A percentile compares a stretch with the other conserved stretches of the same genome.
Conservation (phyloP, 2,113 vertebrate genomes). For the Thalassoma bifasciatum region DNA sequence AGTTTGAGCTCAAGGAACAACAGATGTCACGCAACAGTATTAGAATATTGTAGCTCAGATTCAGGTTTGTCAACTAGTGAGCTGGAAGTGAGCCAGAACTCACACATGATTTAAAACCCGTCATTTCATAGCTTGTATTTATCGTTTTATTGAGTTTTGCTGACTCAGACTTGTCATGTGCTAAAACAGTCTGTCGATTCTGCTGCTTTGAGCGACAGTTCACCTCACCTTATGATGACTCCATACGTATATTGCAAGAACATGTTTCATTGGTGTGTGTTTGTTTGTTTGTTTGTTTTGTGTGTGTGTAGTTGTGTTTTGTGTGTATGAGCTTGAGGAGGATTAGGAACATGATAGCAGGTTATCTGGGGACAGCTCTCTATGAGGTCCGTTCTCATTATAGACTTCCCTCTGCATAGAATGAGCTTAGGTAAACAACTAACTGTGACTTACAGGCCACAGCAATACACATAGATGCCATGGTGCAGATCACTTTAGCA, state of each 20-base stretch:
- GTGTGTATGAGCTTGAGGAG: neutral
- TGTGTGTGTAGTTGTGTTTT: neutral
- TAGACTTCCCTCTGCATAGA: conserved; percentile 34
- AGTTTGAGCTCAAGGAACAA: conserved; percentile 23
- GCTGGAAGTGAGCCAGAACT: conserved; percentile 19
- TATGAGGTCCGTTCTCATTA: conserved; percentile 50
- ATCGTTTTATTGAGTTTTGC: neutral
- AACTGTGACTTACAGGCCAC: conserved; percentile 32
- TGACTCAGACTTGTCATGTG: conserved; percentile 4
- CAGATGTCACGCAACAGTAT: conserved; percentile 33
- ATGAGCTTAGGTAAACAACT: conserved; percentile 49
- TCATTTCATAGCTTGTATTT: neutral
- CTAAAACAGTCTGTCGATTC: neutral
- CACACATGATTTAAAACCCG: neutral
- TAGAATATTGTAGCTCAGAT: neutral
- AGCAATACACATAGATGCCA: conserved; percentile 52
- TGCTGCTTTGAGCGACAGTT: neutral
- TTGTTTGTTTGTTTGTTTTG: neutral
- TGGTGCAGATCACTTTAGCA: conserved; percentile 50
- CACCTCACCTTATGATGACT: neutral
- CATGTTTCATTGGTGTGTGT: neutral
- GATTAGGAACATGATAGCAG: conserved; percentile 27
- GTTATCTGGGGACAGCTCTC: conserved; percentile 52
- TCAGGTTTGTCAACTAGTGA: conserved; percentile 23
- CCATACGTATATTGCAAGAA: neutral